Conservation (phyloP, 2,797 vertebrate species). For the Leptodactylus fallax region DNA sequence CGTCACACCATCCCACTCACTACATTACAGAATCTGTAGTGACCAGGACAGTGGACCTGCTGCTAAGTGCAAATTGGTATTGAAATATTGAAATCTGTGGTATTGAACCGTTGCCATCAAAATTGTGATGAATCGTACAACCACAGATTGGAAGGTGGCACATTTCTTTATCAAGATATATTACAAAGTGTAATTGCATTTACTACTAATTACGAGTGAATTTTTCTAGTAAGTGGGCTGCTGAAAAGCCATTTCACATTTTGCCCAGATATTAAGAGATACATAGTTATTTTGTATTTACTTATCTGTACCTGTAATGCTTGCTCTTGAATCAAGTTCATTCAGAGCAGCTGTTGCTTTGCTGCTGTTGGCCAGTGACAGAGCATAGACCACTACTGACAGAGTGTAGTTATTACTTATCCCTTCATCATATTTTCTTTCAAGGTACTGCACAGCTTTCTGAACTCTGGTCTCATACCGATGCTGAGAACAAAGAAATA, state of each 20-base stretch:
- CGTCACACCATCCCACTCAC: too few species aligned
- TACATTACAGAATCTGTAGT: too few species aligned
- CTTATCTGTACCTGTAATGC: slow-evolving; percentile 72
- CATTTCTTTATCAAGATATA: too few species aligned
- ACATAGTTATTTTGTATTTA: background rate
- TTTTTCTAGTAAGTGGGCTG: background rate
- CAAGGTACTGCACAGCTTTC: slow-evolving; percentile 71
- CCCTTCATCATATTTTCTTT: slow-evolving; percentile 66
- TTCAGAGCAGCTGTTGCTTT: slow-evolving; percentile 62
- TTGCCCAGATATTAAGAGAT: background rate
- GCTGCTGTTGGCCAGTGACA: slow-evolving; percentile 71
- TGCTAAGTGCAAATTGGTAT: too few species aligned
- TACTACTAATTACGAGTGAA: too few species aligned
- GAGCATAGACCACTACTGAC: slow-evolving; percentile 73
- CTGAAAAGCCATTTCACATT: background rate
- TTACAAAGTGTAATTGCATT: too few species aligned
- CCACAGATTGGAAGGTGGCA: too few species aligned
- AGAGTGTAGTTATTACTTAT: slow-evolving; percentile 77
- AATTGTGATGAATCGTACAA: too few species aligned
- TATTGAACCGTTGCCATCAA: too few species aligned
- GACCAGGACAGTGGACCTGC: too few species aligned
- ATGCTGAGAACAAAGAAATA: slow-evolving; percentile 15
- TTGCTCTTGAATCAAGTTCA: slow-evolving; percentile 71
- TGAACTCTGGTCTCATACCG: background rate
- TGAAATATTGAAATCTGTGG: too few species aligned